phyloP scores from a whole-genome alignment of 30 jellyfish, hydroid and myxozoan species.

The Sanderia malayensis region DNA sequence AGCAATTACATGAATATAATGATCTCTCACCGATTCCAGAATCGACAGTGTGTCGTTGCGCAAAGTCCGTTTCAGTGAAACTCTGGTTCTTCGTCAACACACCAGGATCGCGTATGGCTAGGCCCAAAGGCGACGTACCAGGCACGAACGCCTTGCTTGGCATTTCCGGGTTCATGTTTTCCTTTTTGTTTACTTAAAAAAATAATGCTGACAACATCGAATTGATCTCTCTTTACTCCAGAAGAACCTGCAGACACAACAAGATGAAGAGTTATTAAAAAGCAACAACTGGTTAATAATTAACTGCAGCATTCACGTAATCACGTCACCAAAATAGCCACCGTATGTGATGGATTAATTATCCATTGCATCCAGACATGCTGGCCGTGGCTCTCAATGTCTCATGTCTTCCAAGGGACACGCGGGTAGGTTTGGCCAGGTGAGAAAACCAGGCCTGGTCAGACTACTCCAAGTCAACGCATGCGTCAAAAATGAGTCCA shows the following conservation, averaged over 20 bases:
- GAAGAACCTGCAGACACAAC: not conserved
- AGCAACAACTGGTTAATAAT: no score
- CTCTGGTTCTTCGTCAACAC: constrained; percentile 54
- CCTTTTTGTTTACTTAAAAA: not conserved
- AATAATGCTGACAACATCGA: no score
- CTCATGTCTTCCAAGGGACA: no score
- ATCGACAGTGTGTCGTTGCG: constrained; percentile 40
- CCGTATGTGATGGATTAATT: no score
- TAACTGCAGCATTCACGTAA: not conserved
- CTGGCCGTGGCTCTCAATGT: no score
- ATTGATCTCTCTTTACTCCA: not conserved
- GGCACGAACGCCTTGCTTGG: constrained; percentile 28
- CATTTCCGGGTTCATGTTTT: constrained; percentile 10
- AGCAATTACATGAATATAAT: not conserved
- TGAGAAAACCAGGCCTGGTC: no score
- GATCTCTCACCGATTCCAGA: constrained; percentile 43
- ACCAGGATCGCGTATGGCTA: constrained; percentile 63
- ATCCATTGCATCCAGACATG: no score
- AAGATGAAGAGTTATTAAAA: no score
- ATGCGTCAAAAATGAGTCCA: no score
- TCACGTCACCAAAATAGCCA: no score
- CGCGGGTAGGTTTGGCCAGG: no score
- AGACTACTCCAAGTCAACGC: no score
- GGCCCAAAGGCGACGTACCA: constrained; percentile 58
- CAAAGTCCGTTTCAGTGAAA: constrained; percentile 53